Base-by-base conservation (phyloP, 2,888 invertebrate genomes). In the Parnassius glacialis region DNA sequence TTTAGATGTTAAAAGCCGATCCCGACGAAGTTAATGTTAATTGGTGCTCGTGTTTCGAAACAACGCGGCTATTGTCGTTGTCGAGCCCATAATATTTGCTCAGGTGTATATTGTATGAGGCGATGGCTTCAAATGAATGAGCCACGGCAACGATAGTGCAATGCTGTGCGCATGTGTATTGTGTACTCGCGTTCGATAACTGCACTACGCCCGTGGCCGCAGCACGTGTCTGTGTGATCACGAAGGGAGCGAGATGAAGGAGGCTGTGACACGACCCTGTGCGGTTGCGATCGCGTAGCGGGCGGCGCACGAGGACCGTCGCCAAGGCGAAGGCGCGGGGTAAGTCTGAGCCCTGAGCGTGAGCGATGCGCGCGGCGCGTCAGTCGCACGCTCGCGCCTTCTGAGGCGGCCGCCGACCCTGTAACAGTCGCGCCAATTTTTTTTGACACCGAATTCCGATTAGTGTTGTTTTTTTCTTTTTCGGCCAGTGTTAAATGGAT, bases 161-260 rank as follows among this genome's bases (percentile, higher is more conserved):
- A 74, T 61, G 69, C 68, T 76, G 67, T 87, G 90, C 90, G 90
- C 90, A 90, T 87, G 90, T 87, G 84, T 83, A 86, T 81, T 72
- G 90, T 87, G 84, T 83, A 86, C 81, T 72, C 82, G 81, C 84
- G 88, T 78, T 90, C 90, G 86, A 90, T 90, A 89, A 78, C 80
- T 83, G 85, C 86, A 85, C 85, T 85, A 86, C 83, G 83, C 77
- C 81, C 81, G 81, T 74, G 76, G 76, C 69, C 74, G 73, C 72
- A 78, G 82, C 85, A 86, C 86, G 88, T 87, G 87, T 79, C 76
- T 75, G 73, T 75, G 76, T 75, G 82, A 75, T 74, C 79, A 72
- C 63, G 61, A 65, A 65, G 67, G 68, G 68, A 57, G 63, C 59
- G 75, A 79, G 82, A 84, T 80, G 83, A 76, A 78, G 85, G 87